Base-by-base conservation (phyloP, 2,888 invertebrate genomes). In the Odontocolon sp. region DNA sequence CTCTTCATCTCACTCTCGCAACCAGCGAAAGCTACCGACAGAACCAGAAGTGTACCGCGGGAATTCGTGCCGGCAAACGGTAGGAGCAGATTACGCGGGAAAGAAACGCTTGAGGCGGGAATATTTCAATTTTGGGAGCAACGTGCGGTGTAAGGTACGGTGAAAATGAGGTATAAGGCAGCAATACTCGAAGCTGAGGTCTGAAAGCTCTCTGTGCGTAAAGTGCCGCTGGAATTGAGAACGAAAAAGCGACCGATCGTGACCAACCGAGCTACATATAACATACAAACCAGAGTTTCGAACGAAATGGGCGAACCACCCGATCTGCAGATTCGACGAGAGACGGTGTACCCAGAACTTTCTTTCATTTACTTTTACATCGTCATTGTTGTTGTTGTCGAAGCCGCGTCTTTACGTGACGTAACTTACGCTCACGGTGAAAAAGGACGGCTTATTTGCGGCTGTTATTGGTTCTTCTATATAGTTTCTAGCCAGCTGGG, bases 111-210 rank as follows among this genome's bases (percentile, higher is more conserved):
- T 57, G 45, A 63, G 61, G 50, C 66, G 59, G 42, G 64, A 66
- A 80, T 77, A 78, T 80, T 78, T 80, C 80, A 77, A 78, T 80
- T 81, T 77, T 71, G 52, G 57, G 16, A 16, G 31, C 16, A 31
- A 38, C 16, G 36, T 26, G 33, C 40, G 40, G 11, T 9, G 16
- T 16, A 28, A 45, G 14, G 18, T 45, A 67, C 26, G 16, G 54
- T 5, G 26, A 16, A 56, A 57, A 57, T 9, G 47, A 42, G 23
- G 14, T 1, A 36, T 23, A 36, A 33, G 11, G 8, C 1, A 23
- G 23, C n/a, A 31, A n/a, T n/a, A n/a, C n/a, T n/a, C 52, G 31
- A 28, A 9, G 40, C 31, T 40, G 3, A 16, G 38, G 6, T 54
- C 33, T 54, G 54, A 54, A 54, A 54, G 18, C 54, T 33, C 26